Evolutionary conservation across 1,140 invertebrate species (phyloP), one percentile per base, ranked within the genome.

Genomic region (Drosophila mauritiana): DNA sequence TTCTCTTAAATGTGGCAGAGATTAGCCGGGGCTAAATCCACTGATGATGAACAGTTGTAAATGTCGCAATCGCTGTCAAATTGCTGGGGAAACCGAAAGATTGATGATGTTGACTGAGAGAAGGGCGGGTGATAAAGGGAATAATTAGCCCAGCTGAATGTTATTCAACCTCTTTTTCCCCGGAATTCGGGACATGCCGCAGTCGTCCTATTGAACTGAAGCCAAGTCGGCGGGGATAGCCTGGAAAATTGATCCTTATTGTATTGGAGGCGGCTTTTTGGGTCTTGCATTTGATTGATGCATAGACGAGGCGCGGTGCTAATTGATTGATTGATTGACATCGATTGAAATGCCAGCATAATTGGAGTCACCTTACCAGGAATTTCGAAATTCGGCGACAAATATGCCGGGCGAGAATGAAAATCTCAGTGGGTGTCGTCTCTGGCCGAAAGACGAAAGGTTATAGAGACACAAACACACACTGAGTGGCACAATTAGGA

Each of bases 1-100:
- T 22, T 40, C 48, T 31, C 25, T 40, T 42, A 37, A 45, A 59
- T 63, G 63, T 62, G 7, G 42, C 17, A 25, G 42, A 59, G 73
- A 76, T 77, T 77, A 76, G 48, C 42, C 17, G 62, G 8, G 12
- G 8, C 45, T 40, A 53, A 65, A 45, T 68, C 61, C 53, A 61
- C 67, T 53, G 54, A 76, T 57, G 61, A 63, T 69, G 62, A 83
- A 79, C 79, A 88, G 83, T 81, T 88, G 83, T 88, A 88, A 88
- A 69, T 88, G 83, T 88, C 83, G 79, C 75, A 88, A 88, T 83
- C 62, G 80, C 84, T 89, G 83, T 86, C 83, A 86, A 86, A 83
- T 78, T 79, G 82, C 68, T 54, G 68, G 55, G 58, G 57, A 53
- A 34, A 22, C 75, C 49, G 51, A 11, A 54, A 56, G 61, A 82